Evolutionary conservation across 2,113 vertebrate species (phyloP), one percentile per base, ranked within the genome.

Genomic region (Lampris megalopsis): DNA sequence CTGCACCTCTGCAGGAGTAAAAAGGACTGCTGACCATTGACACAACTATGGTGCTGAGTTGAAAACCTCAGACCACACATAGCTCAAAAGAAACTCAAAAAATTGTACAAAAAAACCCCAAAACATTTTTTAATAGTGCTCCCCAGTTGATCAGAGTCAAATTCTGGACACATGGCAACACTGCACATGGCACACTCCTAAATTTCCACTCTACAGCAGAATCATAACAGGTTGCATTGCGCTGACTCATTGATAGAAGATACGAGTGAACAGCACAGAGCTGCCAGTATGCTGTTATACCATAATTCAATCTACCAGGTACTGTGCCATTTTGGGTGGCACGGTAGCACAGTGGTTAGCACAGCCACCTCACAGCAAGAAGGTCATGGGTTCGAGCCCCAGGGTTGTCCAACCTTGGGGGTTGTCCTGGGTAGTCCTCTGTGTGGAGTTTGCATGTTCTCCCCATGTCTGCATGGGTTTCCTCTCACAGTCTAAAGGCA

Each of bases 291-390:
- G 60, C 49, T 70, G 9, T 48, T 73, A 72, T 63, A 57, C 68
- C 70, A 67, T 43, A 62, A 71, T 56, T 56, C 65, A 56, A 77
- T 77, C 75, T 69, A 54, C 81, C 83, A 76, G 83, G 81, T 85
- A 71, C 66, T 66, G 61, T 75, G 67, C 69, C 79, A 82, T 83
- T 85, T 83, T 24, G 24, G 24, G 24, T 24, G 24, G 24, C 24
- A 24, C 24, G 24, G 24, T 24, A 24, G 24, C 24, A 24, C 24
- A 24, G 24, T 24, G 24, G 24, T 24, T 24, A 24, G 24, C 24
- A 24, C 24, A 24, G 24, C 24, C 24, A 24, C 24, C 24, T 24
- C 24, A 24, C 24, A 24, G 24, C 24, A 24, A 24, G 24, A 24
- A 24, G 24, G 24, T 24, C 24, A 24, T 24, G 24, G 24, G 24